These are phyloP conservation scores for Oedothorax gibbosus DNA, from an alignment of 1,140 invertebrate genomes.

Conservation along the genomic window DNA sequence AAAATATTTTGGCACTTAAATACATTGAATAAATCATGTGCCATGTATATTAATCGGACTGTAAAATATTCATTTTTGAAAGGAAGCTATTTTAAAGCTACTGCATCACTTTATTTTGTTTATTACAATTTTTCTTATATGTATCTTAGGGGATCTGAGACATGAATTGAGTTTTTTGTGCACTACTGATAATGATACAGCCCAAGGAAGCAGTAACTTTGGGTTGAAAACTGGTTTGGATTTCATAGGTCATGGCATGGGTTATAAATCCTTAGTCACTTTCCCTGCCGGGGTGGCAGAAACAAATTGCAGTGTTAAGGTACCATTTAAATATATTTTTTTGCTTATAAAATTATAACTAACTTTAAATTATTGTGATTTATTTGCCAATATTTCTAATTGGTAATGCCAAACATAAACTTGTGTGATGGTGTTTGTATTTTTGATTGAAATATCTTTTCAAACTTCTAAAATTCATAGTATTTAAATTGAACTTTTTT, in stretches of 20 bases:
- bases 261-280: conserved; percentile 67
- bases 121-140: background rate
- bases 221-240: conserved; percentile 65
- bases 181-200: conserved; percentile 2
- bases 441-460: no score
- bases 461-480: no score
- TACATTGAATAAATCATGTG: no score
- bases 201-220: conserved; percentile 17
- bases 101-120: background rate
- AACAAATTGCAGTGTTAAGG: conserved; percentile 65
- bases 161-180: conserved; percentile 47
- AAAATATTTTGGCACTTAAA: no score
- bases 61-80: background rate
- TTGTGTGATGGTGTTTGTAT: no score
- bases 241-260: conserved; percentile 65
- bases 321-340: background rate
- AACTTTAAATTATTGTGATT: no score
- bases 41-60: background rate
- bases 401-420: no score
- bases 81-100: background rate
- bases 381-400: no score
- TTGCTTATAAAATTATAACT: no score
- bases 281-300: conserved; percentile 68
- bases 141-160: conserved; percentile 37
- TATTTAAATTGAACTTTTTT: no score